These are phyloP conservation scores for Tragelaphus strepsiceros DNA, from an alignment of 2,113 vertebrate genomes.

Conservation along the genomic window DNA sequence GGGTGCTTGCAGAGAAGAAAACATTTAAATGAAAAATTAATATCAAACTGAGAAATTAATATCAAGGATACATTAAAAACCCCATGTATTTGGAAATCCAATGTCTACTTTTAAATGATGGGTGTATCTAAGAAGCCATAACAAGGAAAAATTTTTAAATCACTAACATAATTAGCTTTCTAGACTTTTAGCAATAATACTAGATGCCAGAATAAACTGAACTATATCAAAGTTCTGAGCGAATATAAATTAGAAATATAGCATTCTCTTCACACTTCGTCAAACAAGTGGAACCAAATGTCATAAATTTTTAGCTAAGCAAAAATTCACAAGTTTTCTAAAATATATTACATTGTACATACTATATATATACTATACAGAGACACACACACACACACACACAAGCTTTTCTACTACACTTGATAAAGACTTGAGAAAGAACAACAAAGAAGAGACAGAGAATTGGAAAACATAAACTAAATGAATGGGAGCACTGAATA, in stretches of 20 bases:
- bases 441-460: neutral
- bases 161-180: neutral
- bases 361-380: neutral
- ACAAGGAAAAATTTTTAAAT: neutral
- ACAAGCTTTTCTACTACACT: neutral
- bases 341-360: neutral
- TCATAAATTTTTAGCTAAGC: neutral
- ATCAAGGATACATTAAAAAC: neutral
- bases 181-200: neutral
- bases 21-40: neutral
- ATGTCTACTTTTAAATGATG: neutral
- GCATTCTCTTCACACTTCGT: neutral
- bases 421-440: neutral
- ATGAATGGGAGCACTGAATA: neutral
- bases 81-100: neutral
- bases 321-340: neutral
- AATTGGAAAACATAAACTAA: neutral
- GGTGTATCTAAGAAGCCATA: neutral
- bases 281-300: neutral
- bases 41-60: neutral
- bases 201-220: neutral
- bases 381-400: neutral
- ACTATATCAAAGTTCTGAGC: neutral
- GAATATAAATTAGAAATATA: neutral
- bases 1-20: neutral